These are phyloP conservation scores for Thomomys bottae DNA, from an alignment of 2,113 vertebrate species.

Conservation along the genomic window DNA sequence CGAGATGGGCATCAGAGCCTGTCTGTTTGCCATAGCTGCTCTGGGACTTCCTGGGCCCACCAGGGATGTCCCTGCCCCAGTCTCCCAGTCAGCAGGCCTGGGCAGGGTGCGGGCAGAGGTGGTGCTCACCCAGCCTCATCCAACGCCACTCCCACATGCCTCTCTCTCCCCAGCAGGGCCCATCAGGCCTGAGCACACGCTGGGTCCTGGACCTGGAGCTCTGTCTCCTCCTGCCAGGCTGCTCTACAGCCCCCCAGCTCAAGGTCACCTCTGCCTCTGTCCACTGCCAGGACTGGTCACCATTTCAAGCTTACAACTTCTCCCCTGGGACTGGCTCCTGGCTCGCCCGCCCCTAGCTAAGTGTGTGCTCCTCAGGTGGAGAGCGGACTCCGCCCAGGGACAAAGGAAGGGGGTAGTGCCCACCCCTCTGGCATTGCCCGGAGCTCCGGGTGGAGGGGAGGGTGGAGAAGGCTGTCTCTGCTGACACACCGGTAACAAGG, in stretches of 20 bases:
- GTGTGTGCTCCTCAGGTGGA: not conserved
- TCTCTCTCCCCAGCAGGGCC: not conserved
- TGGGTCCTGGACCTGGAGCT: not conserved
- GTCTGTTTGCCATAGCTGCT: not conserved
- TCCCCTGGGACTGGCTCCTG: not conserved
- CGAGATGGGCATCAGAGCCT: not conserved
- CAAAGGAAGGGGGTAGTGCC: not conserved
- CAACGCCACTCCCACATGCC: not conserved
- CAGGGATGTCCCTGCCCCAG: not conserved
- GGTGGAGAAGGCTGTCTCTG: not conserved
- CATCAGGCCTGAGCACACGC: not conserved
- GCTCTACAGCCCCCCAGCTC: not conserved
- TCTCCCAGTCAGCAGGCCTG: not conserved
- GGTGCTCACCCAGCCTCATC: not conserved
- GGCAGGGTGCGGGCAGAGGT: not conserved
- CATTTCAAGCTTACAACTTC: not conserved
- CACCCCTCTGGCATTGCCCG: not conserved
- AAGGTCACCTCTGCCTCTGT: not conserved
- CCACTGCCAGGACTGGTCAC: not conserved
- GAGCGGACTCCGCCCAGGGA: not conserved
- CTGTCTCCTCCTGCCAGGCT: not conserved
- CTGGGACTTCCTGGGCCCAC: not conserved
- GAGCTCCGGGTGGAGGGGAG: not conserved
- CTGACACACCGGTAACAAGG: too few species aligned
- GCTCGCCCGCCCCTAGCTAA: too few species aligned